phyloP scores from a whole-genome alignment of 2,888 invertebrate species.

The Cremastinae sp. region DNA sequence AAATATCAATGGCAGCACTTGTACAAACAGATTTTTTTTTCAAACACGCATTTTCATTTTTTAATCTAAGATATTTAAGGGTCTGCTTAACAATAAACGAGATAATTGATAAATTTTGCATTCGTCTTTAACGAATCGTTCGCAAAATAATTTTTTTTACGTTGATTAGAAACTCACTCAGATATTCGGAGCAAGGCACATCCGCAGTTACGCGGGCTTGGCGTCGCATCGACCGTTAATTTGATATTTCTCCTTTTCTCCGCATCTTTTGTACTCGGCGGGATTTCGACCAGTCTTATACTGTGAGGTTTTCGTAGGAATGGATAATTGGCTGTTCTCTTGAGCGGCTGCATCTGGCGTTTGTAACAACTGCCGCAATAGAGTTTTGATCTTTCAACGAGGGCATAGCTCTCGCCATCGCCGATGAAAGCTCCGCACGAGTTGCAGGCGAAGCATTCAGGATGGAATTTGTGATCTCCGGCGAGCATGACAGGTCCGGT shows the following conservation, averaged over 20 bases:
- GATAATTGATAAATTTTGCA: not conserved
- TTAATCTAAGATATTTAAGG: constrained; percentile 54
- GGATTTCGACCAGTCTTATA: constrained; percentile 91
- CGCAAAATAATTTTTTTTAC: not conserved
- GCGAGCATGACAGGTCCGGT: constrained; percentile 97
- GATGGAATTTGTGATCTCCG: constrained; percentile 96
- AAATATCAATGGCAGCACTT: not conserved
- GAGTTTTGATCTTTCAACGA: constrained; percentile 93
- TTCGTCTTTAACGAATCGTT: not conserved
- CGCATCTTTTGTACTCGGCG: constrained; percentile 81
- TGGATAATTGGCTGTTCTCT: constrained; percentile 82
- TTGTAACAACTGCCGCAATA: constrained; percentile 93
- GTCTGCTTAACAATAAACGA: constrained; percentile 31
- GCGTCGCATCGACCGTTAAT: constrained; percentile 82
- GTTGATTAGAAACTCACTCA: constrained; percentile 82
- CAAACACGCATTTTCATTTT: not conserved
- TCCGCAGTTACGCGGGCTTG: constrained; percentile 81
- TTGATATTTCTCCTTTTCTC: constrained; percentile 85
- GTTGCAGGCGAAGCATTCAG: constrained; percentile 95
- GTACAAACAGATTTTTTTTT: no score
- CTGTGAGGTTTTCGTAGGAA: constrained; percentile 86
- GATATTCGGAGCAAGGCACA: constrained; percentile 85
- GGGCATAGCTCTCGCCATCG: constrained; percentile 94
- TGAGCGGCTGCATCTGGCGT: constrained; percentile 85
- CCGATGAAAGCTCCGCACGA: constrained; percentile 92